These are phyloP conservation scores for Astreopora myriophthalma DNA, from an alignment of 64 coral and sea anemone genomes.

Conservation along the genomic window DNA sequence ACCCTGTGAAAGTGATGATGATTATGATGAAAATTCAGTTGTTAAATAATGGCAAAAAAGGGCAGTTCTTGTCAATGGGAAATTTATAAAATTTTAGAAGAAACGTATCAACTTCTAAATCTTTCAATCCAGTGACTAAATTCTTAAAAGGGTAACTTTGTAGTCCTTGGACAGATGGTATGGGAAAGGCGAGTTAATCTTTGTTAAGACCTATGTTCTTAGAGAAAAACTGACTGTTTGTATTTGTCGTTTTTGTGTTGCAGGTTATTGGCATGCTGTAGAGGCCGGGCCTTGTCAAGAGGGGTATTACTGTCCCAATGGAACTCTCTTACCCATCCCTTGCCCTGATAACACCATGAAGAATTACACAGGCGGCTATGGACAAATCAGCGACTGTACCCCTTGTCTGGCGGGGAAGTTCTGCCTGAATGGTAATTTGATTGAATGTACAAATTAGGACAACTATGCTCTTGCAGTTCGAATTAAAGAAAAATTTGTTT, in stretches of 20 bases:
- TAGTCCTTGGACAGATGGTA: too few species aligned
- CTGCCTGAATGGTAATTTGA: constrained; percentile 85
- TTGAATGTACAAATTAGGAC: background rate
- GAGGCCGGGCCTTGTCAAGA: constrained; percentile 84
- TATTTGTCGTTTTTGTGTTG: background rate
- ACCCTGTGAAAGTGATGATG: too few species aligned
- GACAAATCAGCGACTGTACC: constrained; percentile 74
- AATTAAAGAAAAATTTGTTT: background rate
- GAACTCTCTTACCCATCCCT: constrained; percentile 73
- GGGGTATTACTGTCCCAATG: constrained; percentile 93
- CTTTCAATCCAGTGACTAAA: too few species aligned
- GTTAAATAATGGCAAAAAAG: too few species aligned
- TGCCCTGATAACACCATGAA: constrained; percentile 96
- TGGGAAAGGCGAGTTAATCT: too few species aligned
- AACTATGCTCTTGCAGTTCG: background rate
- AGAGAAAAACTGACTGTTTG: too few species aligned
- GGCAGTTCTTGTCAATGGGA: too few species aligned
- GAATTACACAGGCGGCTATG: constrained; percentile 89
- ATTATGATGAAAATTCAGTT: too few species aligned
- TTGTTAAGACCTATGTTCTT: too few species aligned
- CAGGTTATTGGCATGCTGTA: constrained; percentile 30
- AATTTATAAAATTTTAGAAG: too few species aligned
- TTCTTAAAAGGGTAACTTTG: too few species aligned
- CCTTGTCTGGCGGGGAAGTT: constrained; percentile 86
- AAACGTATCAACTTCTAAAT: too few species aligned